A percentile compares a stretch with the other conserved stretches of the same genome.
Conservation (phyloP, 2,113 vertebrate species). For the Edolisoma coerulescens region DNA sequence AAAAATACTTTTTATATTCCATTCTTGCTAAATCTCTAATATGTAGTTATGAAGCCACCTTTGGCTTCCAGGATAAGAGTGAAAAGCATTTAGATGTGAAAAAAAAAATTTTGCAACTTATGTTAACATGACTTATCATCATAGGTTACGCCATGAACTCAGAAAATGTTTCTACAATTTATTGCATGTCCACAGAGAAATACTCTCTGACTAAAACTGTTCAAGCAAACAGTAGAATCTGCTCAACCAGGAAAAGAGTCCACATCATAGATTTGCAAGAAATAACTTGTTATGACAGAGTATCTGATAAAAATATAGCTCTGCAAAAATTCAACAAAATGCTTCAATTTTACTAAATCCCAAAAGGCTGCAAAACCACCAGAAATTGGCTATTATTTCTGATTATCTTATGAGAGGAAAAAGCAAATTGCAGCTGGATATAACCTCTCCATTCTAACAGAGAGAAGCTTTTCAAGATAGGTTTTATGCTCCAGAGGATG, state of each 20-base stretch:
- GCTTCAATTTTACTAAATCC: neutral
- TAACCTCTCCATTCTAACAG: neutral
- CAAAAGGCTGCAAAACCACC: neutral
- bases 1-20: neutral
- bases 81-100: neutral
- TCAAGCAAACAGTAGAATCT: neutral
- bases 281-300: neutral
- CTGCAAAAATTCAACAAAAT: neutral
- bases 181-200: neutral
- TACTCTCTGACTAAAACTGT: neutral
- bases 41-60: neutral
- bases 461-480: neutral
- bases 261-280: neutral
- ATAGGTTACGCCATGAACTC: neutral
- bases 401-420: neutral
- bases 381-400: neutral
- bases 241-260: neutral
- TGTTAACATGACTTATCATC: neutral
- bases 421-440: neutral
- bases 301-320: neutral
- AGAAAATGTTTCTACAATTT: neutral
- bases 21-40: neutral
- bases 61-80: neutral
- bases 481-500: neutral
- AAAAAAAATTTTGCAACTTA: neutral